Percentiles rank a stretch among this genome's conserved stretches.
phyloP scores from a whole-genome alignment of 1,140 invertebrate genomes.

The Drosophila varians region DNA sequence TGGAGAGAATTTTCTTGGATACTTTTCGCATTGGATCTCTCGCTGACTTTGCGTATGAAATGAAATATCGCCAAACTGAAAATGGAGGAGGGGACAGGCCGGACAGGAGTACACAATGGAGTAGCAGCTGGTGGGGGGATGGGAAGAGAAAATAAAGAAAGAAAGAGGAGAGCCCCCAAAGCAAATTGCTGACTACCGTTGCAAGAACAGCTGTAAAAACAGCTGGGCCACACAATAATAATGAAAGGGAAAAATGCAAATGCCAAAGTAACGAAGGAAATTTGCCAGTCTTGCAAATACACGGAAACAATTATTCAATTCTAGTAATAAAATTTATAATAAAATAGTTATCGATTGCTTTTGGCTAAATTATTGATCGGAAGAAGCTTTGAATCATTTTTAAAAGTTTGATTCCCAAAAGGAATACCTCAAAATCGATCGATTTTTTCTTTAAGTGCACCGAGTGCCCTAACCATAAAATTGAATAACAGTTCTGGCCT shows the following conservation, averaged over 20 bases:
- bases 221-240: conserved; percentile 26
- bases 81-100: not conserved
- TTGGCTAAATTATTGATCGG: too few relatives aligned
- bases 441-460: not conserved
- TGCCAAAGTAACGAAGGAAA: conserved; percentile 11
- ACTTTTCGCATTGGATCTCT: not conserved
- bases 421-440: too few relatives aligned
- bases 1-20: conserved; percentile 25
- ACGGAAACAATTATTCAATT: not conserved
- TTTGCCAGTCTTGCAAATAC: not conserved
- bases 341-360: too few relatives aligned
- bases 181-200: conserved; percentile 47
- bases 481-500: not conserved
- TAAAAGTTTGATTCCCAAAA: too few relatives aligned
- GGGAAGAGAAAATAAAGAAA: conserved; percentile 11
- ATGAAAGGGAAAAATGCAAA: conserved; percentile 3
- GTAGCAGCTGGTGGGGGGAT: too few relatives aligned
- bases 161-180: not conserved
- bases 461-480: not conserved
- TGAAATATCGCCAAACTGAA: conserved; percentile 1
- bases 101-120: too few relatives aligned
- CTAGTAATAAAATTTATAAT: not conserved
- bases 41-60: conserved; percentile 28
- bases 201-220: conserved; percentile 63
- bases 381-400: too few relatives aligned